Percentiles rank a stretch among this genome's conserved stretches.
Evolutionary conservation across 1,140 invertebrate genomes (phyloP).

Genomic region (Pentalonia nigronervosa): DNA sequence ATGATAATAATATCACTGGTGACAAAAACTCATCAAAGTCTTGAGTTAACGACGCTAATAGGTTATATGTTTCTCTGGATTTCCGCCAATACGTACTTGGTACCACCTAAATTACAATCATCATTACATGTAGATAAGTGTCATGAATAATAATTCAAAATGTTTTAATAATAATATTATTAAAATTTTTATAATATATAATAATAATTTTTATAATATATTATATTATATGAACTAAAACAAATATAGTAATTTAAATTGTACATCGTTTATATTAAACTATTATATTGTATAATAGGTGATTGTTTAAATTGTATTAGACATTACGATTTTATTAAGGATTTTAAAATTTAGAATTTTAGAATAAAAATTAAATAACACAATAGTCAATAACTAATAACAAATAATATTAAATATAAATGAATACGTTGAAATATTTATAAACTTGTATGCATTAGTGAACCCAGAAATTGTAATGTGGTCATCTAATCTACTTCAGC

Average conservation of each 20-base stretch:
- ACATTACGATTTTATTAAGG: neutral
- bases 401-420: neutral
- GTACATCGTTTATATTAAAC: neutral
- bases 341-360: neutral
- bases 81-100: slow-evolving; percentile 69
- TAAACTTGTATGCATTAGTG: neutral
- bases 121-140: slow-evolving; percentile 55
- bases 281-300: neutral
- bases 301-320: neutral
- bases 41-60: slow-evolving; percentile 70
- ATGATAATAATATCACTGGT: slow-evolving; percentile 72
- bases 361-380: neutral
- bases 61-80: slow-evolving; percentile 71
- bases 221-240: neutral
- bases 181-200: no score
- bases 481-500: no score
- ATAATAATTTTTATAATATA: no score
- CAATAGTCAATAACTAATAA: neutral
- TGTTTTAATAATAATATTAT: neutral
- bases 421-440: neutral
- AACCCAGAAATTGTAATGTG: no score
- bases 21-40: slow-evolving; percentile 70
- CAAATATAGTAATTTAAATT: neutral
- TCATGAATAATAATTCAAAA: neutral
- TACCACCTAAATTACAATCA: slow-evolving; percentile 64